Conservation (phyloP, 2,888 invertebrate species). For the Graphium colonna region DNA sequence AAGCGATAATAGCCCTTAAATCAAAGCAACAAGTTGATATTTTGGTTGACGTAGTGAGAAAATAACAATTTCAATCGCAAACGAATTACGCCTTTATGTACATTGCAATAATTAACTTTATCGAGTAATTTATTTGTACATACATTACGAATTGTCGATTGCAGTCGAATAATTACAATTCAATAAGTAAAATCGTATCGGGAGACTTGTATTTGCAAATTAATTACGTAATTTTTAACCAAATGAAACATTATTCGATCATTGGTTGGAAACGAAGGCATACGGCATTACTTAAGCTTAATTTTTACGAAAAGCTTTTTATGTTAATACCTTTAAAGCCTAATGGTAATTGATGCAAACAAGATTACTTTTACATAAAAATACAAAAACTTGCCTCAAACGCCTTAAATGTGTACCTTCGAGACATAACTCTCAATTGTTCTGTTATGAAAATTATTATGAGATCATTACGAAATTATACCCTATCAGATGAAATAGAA, state of each 20-base stretch:
- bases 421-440: too few species aligned
- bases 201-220: neutral
- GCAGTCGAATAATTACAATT: neutral
- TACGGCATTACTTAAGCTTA: neutral
- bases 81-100: neutral
- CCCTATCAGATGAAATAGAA: too few species aligned
- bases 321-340: neutral
- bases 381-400: too few species aligned
- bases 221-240: neutral
- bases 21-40: neutral
- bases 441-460: too few species aligned
- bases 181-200: neutral
- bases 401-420: too few species aligned
- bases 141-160: neutral
- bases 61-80: neutral
- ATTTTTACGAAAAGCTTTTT: too few species aligned
- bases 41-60: neutral
- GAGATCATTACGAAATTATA: too few species aligned
- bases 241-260: neutral
- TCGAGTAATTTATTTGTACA: neutral
- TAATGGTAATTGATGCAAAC: neutral
- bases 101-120: neutral
- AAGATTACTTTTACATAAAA: neutral
- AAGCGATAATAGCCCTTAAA: conserved; percentile 5
- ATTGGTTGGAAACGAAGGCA: neutral